phyloP scores from a whole-genome alignment of 2,888 invertebrate species.

The Drymonia ruficornis region DNA sequence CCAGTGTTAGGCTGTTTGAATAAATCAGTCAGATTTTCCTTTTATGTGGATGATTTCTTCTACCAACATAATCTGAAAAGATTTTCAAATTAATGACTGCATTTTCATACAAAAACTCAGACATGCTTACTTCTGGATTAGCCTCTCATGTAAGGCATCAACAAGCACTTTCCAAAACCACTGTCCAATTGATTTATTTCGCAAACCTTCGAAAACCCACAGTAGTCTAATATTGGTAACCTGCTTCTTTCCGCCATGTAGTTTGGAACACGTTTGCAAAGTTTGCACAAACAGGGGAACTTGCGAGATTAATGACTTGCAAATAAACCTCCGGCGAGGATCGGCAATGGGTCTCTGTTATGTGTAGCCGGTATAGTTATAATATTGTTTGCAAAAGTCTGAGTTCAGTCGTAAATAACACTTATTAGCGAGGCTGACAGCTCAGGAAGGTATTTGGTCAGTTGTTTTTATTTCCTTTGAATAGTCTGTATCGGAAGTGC shows the following conservation, averaged over 20 bases:
- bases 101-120: no score
- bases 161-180: background rate
- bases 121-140: no score
- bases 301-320: constrained; percentile 38
- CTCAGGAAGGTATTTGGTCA: constrained; percentile 12
- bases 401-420: background rate
- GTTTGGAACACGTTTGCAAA: constrained; percentile 29
- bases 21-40: no score
- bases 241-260: constrained; percentile 15
- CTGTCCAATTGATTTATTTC: constrained; percentile 8
- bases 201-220: background rate
- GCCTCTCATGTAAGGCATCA: no score
- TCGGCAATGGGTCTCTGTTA: constrained; percentile 4
- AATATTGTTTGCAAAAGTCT: constrained; percentile 1
- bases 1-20: no score
- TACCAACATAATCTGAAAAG: no score
- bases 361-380: background rate
- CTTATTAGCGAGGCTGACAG: background rate
- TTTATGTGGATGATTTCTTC: no score
- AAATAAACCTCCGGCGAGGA: constrained; percentile 33
- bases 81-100: no score
- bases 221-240: constrained; percentile 25
- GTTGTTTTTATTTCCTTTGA: no score
- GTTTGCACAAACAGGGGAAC: constrained; percentile 28
- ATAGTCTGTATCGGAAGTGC: no score